Evolutionary conservation across 2,888 invertebrate genomes (phyloP), one percentile per base, ranked within the genome.

Genomic region (Steinernema hermaphroditum): DNA sequence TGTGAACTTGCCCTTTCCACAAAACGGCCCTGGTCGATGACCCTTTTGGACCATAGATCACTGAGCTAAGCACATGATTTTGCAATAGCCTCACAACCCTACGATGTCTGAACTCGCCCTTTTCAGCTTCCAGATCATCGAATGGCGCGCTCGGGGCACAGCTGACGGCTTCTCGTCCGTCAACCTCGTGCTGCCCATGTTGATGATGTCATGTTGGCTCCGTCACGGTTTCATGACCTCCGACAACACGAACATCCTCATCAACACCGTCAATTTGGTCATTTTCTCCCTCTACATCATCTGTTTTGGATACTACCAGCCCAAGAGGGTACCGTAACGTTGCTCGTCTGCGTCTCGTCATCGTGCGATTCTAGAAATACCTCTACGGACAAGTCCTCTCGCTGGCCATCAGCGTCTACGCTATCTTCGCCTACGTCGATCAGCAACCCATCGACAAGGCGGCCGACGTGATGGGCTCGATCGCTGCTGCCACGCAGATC

Each of bases 91-190:
- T 14, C 62, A 6, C 4, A 19, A 41, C 19, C n/a, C 12, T 2
- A 27, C 32, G n/a, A 41, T 68, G 19, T 14, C n/a, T n/a, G 24
- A 27, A 24, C 24, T 54, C 54, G 12, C 22, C 14, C 12, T 22
- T 24, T 69, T 49, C 27, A 77, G 76, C 12, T 70, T 78, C 50
- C 73, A 79, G 1, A 72, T 78, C 29, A 19, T 72, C 29, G 78
- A 81, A 46, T 85, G 85, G 85, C 75, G 73, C 29, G 77, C 78
- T 50, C 73, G 84, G 54, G 85, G 85, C 37, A 82, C 83, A 0
- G 81, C 85, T 14, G 85, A 85, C 44, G 85, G 85, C 27, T 85
- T 85, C 76, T 84, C 84, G 54, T 84, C 85, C 0, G 80, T 85
- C 34, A 82, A 81, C 70, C 78, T 84, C 32, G 82, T 85, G 22